phyloP scores from a whole-genome alignment of 2,113 vertebrate genomes.

The Marcusenius ussheri region DNA sequence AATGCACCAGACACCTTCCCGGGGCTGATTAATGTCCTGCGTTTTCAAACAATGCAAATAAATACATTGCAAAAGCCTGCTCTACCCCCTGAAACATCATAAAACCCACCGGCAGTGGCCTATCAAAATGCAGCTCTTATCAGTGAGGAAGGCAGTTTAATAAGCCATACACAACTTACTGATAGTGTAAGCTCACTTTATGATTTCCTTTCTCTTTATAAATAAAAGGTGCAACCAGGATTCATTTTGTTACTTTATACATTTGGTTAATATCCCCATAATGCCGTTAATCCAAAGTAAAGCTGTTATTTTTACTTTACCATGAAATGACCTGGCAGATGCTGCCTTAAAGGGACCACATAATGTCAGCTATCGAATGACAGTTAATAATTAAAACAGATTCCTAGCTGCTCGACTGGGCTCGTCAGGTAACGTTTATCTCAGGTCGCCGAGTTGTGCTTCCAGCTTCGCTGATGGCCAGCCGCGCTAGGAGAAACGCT shows the following conservation, averaged over 20 bases:
- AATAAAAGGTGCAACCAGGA: neutral
- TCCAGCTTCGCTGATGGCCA: neutral
- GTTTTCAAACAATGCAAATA: neutral
- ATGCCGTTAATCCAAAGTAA: neutral
- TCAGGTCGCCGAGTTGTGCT: neutral
- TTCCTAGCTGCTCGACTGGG: neutral
- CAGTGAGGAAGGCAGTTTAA: neutral
- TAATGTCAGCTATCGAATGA: conserved; percentile 1
- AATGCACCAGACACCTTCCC: neutral
- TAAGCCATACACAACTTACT: neutral
- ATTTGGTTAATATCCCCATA: neutral
- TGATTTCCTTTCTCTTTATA: neutral
- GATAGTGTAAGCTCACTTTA: neutral
- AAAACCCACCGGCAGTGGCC: neutral
- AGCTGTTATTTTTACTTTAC: conserved; percentile 5
- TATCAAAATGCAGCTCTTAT: neutral
- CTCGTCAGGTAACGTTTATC: neutral
- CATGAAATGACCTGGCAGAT: conserved; percentile 1
- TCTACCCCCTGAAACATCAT: neutral
- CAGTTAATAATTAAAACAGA: conserved; percentile 2
- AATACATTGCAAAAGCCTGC: neutral
- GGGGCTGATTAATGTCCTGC: neutral
- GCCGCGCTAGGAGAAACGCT: neutral
- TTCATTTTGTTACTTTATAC: neutral
- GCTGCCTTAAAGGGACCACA: neutral